Conservation (phyloP, 2,797 vertebrate genomes). For the Peromyscus nudipes region DNA sequence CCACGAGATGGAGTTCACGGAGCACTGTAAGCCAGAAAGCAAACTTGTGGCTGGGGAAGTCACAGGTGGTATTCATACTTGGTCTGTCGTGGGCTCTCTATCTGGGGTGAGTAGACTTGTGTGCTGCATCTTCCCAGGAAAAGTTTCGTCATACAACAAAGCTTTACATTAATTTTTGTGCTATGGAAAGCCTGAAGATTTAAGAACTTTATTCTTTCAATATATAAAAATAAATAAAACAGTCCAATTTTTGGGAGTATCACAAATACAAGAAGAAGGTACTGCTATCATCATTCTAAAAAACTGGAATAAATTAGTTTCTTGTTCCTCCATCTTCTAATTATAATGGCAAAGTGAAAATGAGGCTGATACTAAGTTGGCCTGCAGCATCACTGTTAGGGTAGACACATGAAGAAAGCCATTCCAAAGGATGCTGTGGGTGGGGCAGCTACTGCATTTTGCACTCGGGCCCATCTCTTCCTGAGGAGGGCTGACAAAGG, state of each 20-base stretch:
- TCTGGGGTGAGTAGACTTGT: neutral
- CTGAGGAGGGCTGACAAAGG: conserved; percentile 70
- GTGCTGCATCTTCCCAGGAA: neutral
- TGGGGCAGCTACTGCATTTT: conserved; percentile 81
- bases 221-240: conserved; percentile 76
- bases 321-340: conserved; percentile 8
- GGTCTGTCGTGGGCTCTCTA: neutral
- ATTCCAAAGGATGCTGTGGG: neutral
- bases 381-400: neutral
- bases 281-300: neutral
- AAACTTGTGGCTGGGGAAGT: neutral
- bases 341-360: neutral
- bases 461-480: conserved; percentile 83
- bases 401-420: neutral
- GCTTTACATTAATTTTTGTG: conserved; percentile 10
- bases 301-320: neutral
- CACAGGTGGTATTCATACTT: neutral
- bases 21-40: neutral
- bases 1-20: neutral
- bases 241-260: conserved; percentile 35
- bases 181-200: conserved; percentile 9
- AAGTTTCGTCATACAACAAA: neutral
- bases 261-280: neutral
- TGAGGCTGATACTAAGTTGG: neutral
- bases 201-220: conserved; percentile 73